phyloP scores from a whole-genome alignment of 1,140 invertebrate species.

The Marisa cornuarietis region DNA sequence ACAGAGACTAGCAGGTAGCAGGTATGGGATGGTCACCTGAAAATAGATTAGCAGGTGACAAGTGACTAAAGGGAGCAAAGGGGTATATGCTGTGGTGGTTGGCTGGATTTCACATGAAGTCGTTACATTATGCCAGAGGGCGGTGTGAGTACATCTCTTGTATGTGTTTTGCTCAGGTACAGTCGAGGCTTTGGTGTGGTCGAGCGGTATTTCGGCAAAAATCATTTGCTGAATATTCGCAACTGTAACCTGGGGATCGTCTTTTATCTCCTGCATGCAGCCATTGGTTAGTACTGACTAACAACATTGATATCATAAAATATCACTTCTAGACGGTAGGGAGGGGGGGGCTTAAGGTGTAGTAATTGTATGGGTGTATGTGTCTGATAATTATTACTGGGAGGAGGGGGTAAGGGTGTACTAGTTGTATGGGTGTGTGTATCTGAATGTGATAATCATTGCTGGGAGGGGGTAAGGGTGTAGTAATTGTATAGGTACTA shows the following conservation, averaged over 20 bases:
- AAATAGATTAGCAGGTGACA: too few species aligned
- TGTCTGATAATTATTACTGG: too few species aligned
- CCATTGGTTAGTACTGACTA: slow-evolving; percentile 60
- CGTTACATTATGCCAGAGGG: too few species aligned
- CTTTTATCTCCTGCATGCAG: slow-evolving; percentile 74
- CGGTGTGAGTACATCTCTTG: not conserved
- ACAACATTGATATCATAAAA: not conserved
- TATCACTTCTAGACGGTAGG: not conserved
- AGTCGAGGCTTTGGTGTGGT: slow-evolving; percentile 80
- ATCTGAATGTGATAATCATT: too few species aligned
- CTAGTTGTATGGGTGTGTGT: not conserved
- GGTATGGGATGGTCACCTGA: too few species aligned
- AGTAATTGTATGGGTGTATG: not conserved
- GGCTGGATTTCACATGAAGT: too few species aligned
- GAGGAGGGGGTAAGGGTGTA: not conserved
- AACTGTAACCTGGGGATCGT: slow-evolving; percentile 79
- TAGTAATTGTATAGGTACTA: not conserved
- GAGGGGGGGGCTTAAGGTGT: not conserved
- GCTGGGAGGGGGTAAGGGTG: not conserved
- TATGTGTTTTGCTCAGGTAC: slow-evolving; percentile 70
- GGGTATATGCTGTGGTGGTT: too few species aligned
- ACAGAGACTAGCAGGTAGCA: too few species aligned
- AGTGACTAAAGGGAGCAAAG: too few species aligned
- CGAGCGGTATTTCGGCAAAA: slow-evolving; percentile 66
- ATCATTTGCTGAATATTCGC: slow-evolving; percentile 74